phyloP scores from a whole-genome alignment of 2,113 vertebrate genomes.

The Oncorhynchus mykiss region DNA sequence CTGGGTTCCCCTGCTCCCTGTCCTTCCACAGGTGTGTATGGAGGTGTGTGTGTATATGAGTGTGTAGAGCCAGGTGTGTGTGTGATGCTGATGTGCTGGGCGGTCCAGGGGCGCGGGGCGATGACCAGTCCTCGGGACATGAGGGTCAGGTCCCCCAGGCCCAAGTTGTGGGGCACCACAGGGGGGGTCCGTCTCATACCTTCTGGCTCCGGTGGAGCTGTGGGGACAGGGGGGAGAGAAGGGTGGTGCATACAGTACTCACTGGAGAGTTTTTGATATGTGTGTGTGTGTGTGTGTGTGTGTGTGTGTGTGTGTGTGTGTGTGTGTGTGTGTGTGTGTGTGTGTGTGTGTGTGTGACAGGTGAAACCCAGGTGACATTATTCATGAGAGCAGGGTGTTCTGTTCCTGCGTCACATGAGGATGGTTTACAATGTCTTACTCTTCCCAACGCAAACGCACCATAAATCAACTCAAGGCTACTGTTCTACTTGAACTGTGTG shows the following conservation, averaged over 20 bases:
- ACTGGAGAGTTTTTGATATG: too few species aligned
- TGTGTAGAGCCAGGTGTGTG: neutral
- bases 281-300: neutral
- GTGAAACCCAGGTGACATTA: too few species aligned
- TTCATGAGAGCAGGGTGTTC: too few species aligned
- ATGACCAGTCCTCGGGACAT: constrained; percentile 21
- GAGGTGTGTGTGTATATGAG: neutral
- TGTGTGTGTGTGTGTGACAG: too few species aligned
- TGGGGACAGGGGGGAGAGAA: neutral
- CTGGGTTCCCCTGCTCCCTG: neutral
- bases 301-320: neutral
- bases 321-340: too few species aligned
- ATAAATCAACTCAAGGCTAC: too few species aligned
- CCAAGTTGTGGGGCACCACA: neutral
- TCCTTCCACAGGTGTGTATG: neutral
- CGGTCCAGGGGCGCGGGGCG: constrained; percentile 12
- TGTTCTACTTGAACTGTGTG: too few species aligned
- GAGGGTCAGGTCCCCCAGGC: neutral
- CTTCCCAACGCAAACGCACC: too few species aligned
- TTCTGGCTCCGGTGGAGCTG: neutral
- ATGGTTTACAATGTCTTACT: too few species aligned
- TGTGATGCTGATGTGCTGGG: neutral
- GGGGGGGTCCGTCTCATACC: constrained; percentile 16
- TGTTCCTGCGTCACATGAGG: too few species aligned
- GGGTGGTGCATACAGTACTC: neutral